Base-by-base conservation (phyloP, 2,888 invertebrate genomes). In the Brassicogethes aeneus region DNA sequence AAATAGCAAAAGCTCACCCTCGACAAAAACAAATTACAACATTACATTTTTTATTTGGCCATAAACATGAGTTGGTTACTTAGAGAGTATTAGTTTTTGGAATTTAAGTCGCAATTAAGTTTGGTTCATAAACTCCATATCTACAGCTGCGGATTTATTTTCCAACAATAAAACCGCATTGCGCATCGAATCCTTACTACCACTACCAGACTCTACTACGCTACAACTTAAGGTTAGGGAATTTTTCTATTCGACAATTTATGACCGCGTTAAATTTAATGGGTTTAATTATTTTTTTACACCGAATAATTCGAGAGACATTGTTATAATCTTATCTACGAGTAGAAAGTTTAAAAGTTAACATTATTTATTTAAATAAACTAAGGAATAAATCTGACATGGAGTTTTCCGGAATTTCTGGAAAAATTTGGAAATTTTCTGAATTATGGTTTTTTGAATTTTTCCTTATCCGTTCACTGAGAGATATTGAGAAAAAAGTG, bases 31-130 rank as follows among this genome's bases (percentile, higher is more conserved):
- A 23, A 23, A 10, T 23, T 7, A 23, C 23, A 23, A 23, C 23
- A 23, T 23, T 7, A 36, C 10, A 17, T n/a, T 17, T 39, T 39
- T 39, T 39, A 33, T 16, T 39, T 16, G 33, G 3, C 31, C 12
- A 39, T 39, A 39, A 39, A 37, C 37, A 37, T 37, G 14, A 33
- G 39, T 33, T 39, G 3, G 15, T 39, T 39, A 30, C 33, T 33
- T 39, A 31, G 29, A 31, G 17, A 10, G 38, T 37, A 37, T 37
- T 37, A 37, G 39, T 39, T 39, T 16, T 17, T 33, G 2, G 39
- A 39, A 33, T 33, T 39, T 33, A 39, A 39, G 31, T 2, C 15
- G 39, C 39, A 39, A 39, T 39, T 39, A 39, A 39, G 33, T 39
- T 31, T 39, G 13, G 31, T 3, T 33, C 39, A 39, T 39, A 39